These are phyloP conservation scores for Monoplex corrugatus DNA, from an alignment of 2,888 invertebrate genomes.

Conservation along the genomic window DNA sequence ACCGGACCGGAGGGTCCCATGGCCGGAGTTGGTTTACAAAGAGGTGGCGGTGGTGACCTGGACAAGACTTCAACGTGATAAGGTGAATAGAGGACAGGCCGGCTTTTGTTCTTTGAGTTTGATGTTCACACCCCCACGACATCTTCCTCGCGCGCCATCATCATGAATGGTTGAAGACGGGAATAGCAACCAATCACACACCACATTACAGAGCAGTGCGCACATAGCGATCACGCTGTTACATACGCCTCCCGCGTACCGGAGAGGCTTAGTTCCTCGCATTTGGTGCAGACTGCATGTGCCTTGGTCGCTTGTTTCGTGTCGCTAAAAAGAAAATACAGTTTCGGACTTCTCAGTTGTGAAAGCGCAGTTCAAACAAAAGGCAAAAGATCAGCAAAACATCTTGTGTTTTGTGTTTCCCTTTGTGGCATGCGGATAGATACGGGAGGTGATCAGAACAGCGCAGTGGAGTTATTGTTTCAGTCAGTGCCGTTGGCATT, in stretches of 20 bases:
- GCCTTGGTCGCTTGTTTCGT: background rate
- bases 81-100: slow-evolving; percentile 3
- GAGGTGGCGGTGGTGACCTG: background rate
- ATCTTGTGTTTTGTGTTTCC: background rate
- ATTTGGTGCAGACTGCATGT: background rate
- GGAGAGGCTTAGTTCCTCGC: background rate
- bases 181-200: slow-evolving; percentile 50
- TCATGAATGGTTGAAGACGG: slow-evolving; percentile 49
- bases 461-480: slow-evolving; percentile 47
- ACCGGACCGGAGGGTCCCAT: background rate
- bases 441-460: slow-evolving; percentile 35
- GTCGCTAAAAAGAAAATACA: no score
- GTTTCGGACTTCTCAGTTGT: background rate
- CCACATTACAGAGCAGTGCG: slow-evolving; percentile 41
- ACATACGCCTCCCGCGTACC: slow-evolving; percentile 26
- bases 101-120: slow-evolving; percentile 38
- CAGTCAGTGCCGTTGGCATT: slow-evolving; percentile 50
- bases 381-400: no score
- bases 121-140: slow-evolving; percentile 48
- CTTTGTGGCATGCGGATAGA: background rate
- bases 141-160: slow-evolving; percentile 48
- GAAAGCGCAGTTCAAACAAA: background rate
- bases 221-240: slow-evolving; percentile 44
- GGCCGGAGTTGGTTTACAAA: background rate
- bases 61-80: slow-evolving; percentile 3